Conservation (phyloP, 2,888 invertebrate genomes). For the Orthosia cruda region DNA sequence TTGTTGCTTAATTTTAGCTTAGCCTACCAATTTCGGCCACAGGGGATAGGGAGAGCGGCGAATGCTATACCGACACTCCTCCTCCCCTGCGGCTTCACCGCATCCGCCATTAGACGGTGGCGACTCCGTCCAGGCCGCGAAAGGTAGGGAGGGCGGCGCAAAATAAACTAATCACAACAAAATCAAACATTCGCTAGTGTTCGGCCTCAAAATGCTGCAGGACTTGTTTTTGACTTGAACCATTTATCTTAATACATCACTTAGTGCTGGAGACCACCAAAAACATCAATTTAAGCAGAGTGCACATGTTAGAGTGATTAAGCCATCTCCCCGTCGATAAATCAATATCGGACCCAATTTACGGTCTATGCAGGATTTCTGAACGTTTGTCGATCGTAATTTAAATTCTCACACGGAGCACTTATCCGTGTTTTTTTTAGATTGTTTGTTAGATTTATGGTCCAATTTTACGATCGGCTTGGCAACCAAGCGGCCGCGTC, state of each 20-base stretch:
- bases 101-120: no score
- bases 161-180: no score
- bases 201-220: not conserved
- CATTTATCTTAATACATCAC: not conserved
- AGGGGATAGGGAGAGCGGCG: no score
- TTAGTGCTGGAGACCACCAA: not conserved
- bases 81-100: no score
- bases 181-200: not conserved
- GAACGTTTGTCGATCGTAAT: constrained; percentile 49
- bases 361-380: constrained; percentile 39
- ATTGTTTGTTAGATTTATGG: constrained; percentile 68
- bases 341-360: constrained; percentile 43
- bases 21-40: no score
- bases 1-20: no score
- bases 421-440: constrained; percentile 60
- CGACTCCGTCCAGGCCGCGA: no score
- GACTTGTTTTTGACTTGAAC: not conserved
- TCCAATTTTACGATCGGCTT: constrained; percentile 68
- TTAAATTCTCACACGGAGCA: constrained; percentile 59
- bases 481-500: constrained; percentile 49
- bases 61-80: no score
- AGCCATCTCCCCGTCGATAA: constrained; percentile 30
- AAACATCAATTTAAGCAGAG: constrained; percentile 10
- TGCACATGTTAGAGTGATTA: constrained; percentile 11
- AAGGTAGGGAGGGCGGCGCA: no score